Base-by-base conservation (phyloP, 2,888 invertebrate species). In the Tenthredo livida region DNA sequence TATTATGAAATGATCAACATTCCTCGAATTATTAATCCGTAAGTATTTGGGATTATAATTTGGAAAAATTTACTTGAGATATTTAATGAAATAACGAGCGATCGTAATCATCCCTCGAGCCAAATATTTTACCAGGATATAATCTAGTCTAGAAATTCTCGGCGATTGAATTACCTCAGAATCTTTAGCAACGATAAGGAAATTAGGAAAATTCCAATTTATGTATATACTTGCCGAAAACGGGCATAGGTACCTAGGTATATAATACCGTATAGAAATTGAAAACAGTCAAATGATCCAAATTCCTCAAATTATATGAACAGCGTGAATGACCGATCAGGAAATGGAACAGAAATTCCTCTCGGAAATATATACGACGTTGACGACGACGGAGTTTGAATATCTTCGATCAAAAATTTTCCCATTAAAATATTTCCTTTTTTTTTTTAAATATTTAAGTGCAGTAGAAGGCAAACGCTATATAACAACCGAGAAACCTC, bases 71-170 rank as follows among this genome's bases (percentile, higher is more conserved):
- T 25, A n/a, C 75, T 25, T 50, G 2, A 54, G 50, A 50, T 77
- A 77, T 77, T 77, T 77, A 50, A 77, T 77, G 25, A 77, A 25
- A 40, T 72, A 72, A 70, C 70, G 6, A 70, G 29, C 29, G 70
- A 37, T 70, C n/a, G 17, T 37, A 15, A 70, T 70, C 15, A 70
- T 70, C 29, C 70, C 70, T 70, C 70, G 70, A 70, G 70, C 70
- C 9, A 70, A 25, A 70, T 70, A 33, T 9, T 70, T 33, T 6
- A 72, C n/a, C 72, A 12, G 72, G 40, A 37, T 40, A 43, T 72
- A 43, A n/a, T 72, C 10, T 43, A 21, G 40, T 72, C 17, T 67
- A 40, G 15, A 21, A 72, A 37, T n/a, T 21, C n/a, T 72, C 9
- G 2, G 15, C 7, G 21, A 67, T 33, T 67, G 67, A 33, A 67